Base-by-base conservation (phyloP, 1,140 invertebrate genomes). In the Diploscapter pachys region DNA sequence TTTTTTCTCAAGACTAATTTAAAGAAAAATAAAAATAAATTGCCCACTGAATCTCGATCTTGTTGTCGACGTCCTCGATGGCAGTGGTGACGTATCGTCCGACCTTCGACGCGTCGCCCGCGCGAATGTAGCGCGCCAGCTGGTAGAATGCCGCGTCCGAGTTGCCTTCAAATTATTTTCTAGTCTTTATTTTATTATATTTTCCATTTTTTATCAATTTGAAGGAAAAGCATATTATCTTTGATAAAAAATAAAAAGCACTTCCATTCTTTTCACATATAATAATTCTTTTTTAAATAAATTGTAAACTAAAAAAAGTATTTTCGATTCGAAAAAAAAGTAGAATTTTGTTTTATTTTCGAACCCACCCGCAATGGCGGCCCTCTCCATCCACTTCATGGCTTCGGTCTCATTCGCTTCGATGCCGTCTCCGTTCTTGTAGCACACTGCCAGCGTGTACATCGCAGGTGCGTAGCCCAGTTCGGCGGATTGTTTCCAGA, bases 361-460 rank as follows among this genome's bases (percentile, higher is more conserved):
- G 1, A 68, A 68, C 5, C 9, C 11, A 68, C 66, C 66, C 5
- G 66, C 6, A 54, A 55, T 68, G 66, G 66, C 66, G 51, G 66
- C 66, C 8, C 8, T 54, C 66, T 55, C 53, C 66, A 68, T 68
- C 66, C 66, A 68, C 57, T 68, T 53, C 6, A 68, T n/a, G 5
- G 9, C 66, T 54, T 68, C 51, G 11, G 53, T 54, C 51, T 68
- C 66, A 54, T 68, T 52, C 6, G 56, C 48, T 5, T 6, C 6
- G 8, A 55, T 68, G 8, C 66, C 66, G 1, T 68, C 66, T 51
- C 66, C 66, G 11, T 55, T 11, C 9, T 55, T 51, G 48, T 68
- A 48, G 51, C 66, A 68, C 9, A 68, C 66, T 8, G 66, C 66
- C 51, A 68, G 66, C 9, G 9, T 52, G 48, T 68, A 68, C 66